A percentile compares a stretch with the other conserved stretches of the same genome.
phyloP scores from a whole-genome alignment of 1,140 invertebrate species.

The Orchestia grillus region DNA sequence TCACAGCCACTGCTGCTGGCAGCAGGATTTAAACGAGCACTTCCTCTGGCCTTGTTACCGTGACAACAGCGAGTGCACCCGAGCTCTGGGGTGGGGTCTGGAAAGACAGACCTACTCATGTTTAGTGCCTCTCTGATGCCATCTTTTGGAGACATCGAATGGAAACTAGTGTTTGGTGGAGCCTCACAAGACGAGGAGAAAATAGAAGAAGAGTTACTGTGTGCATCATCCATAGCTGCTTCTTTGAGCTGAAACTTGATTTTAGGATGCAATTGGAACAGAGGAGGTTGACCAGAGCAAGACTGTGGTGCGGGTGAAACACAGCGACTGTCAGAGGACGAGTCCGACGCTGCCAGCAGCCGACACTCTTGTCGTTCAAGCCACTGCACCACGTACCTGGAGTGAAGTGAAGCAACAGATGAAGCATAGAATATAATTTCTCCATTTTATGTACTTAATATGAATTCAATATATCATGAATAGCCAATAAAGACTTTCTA shows the following conservation, averaged over 20 bases:
- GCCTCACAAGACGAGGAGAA: background rate
- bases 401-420: no score
- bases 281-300: constrained; percentile 16
- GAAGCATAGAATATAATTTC: no score
- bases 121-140: background rate
- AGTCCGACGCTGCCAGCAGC: background rate
- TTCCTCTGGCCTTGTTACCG: background rate
- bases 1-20: background rate
- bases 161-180: background rate
- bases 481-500: background rate
- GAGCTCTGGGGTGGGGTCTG: background rate
- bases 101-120: background rate
- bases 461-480: background rate
- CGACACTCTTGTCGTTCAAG: constrained; percentile 76
- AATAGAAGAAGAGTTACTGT: background rate
- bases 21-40: background rate
- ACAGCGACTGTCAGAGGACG: background rate
- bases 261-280: constrained; percentile 15
- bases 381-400: constrained; percentile 76
- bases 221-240: background rate
- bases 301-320: constrained; percentile 59
- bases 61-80: background rate
- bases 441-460: no score
- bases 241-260: background rate
- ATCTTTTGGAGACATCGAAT: background rate